phyloP scores from a whole-genome alignment of 2,113 vertebrate genomes.

The Nerophis lumbriciformis region DNA sequence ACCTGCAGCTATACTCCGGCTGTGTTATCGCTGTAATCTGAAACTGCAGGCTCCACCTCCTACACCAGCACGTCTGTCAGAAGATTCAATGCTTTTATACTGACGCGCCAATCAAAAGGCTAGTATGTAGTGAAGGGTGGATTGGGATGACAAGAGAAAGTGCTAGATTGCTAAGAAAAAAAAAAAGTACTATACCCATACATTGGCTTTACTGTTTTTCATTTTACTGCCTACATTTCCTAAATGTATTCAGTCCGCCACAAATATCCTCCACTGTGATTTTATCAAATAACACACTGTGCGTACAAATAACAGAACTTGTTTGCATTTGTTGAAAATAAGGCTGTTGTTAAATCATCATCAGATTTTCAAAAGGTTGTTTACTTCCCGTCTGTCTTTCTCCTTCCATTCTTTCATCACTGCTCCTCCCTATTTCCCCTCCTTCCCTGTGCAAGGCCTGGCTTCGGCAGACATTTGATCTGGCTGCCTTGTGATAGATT shows the following conservation, averaged over 20 bases:
- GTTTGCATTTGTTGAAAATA: slow-evolving; percentile 26
- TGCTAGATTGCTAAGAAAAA: background rate
- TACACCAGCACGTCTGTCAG: slow-evolving; percentile 52
- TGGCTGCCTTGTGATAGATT: slow-evolving; percentile 71
- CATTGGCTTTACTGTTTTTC: slow-evolving; percentile 1
- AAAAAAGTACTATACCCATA: background rate
- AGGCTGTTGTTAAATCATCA: slow-evolving; percentile 29
- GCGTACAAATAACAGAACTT: background rate
- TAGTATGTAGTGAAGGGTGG: slow-evolving; percentile 12
- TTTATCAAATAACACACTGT: background rate
- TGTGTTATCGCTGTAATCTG: slow-evolving; percentile 69
- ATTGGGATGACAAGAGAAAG: background rate
- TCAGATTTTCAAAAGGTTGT: slow-evolving; percentile 44
- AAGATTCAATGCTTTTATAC: slow-evolving; percentile 47
- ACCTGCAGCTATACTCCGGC: slow-evolving; percentile 37
- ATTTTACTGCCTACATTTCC: background rate
- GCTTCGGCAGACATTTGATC: slow-evolving; percentile 68
- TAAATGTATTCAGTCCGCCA: background rate
- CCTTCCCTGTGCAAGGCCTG: slow-evolving; percentile 54
- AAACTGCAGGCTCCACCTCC: slow-evolving; percentile 57
- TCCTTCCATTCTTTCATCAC: slow-evolving; percentile 20
- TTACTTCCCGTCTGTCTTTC: slow-evolving; percentile 44
- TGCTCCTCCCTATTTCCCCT: slow-evolving; percentile 5
- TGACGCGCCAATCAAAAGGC: slow-evolving; percentile 45
- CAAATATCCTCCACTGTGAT: background rate